Base-by-base conservation (phyloP, 1,140 invertebrate species). In the Apis cerana region DNA sequence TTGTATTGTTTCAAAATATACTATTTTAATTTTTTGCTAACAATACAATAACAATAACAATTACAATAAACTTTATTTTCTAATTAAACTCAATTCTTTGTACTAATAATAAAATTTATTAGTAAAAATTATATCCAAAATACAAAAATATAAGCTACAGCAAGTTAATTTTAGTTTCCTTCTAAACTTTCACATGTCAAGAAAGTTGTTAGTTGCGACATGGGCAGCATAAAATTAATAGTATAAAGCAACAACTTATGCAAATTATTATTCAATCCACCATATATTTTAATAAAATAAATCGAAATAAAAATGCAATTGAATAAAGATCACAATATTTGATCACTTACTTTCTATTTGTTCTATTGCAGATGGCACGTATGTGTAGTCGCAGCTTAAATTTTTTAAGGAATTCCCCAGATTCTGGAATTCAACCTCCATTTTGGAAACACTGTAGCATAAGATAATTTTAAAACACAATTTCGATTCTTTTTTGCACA, bases 271-370 rank as follows among this genome's bases (percentile, higher is more conserved):
- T 17, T 64, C 15, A 15, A 27, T 33, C 9, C 2, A 27, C 9
- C 13, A 62, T 2, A 23, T 2, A 23, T 0, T 43, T 74, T 15
- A 15, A 54, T 12, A 19, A 23, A 15, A 58, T 67, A 4, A 19
- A 48, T 11, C 13, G 23, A 52, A 65, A 65, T 13, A n/a, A 5
- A 13, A 4, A n/a, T 27, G 12, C 7, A 43, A 58, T 52, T 62
- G 2, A 64, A 12, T 9, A 43, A n/a, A 10, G 11, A 19, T 61
- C 2, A 13, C 2, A 1, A 23, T 56, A 52, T 19, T 4, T 1
- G 17, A 48, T 17, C 54, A 93, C 92, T 93, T 82, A 93, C 93
- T 92, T 85, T 92, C 90, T 75, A 94, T 85, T 23, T 91, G 85
- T 61, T 94, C 90, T 15, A 89, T 82, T 17, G 91, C 86, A 11